A percentile compares a stretch with the other conserved stretches of the same genome.
These are phyloP conservation scores for Gambusia affinis DNA, from an alignment of 2,113 vertebrate genomes.

Conservation along the genomic window DNA sequence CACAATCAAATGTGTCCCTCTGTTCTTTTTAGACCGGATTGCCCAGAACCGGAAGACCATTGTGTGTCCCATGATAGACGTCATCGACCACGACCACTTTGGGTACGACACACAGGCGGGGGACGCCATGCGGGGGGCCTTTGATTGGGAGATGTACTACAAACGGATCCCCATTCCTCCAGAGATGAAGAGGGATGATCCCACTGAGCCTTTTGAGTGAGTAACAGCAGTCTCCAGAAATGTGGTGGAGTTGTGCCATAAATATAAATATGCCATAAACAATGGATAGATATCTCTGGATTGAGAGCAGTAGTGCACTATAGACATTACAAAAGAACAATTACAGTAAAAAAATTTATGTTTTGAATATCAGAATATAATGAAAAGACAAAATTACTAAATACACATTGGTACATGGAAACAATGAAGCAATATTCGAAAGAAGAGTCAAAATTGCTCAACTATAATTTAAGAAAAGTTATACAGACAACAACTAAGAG, in stretches of 20 bases:
- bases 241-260: not conserved
- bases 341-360: too few relatives aligned
- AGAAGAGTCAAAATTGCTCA: too few relatives aligned
- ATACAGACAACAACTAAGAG: too few relatives aligned
- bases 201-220: constrained; percentile 96
- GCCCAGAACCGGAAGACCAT: constrained; percentile 93
- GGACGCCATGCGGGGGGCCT: constrained; percentile 96
- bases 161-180: constrained; percentile 95
- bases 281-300: not conserved
- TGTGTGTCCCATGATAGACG: constrained; percentile 98
- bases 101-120: constrained; percentile 95
- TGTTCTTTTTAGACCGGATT: constrained; percentile 87
- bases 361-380: too few relatives aligned
- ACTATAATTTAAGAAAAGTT: too few relatives aligned
- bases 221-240: constrained; percentile 53
- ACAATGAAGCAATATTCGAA: too few relatives aligned
- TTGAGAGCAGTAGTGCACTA: not conserved
- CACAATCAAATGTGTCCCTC: not conserved
- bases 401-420: too few relatives aligned
- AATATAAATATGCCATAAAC: not conserved
- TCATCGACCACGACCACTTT: constrained; percentile 97
- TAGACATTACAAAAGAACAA: too few relatives aligned
- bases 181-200: constrained; percentile 87
- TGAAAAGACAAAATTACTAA: too few relatives aligned
- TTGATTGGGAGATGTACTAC: constrained; percentile 99